Conservation (phyloP, 1,140 invertebrate genomes). For the Lasaia peninsularis region DNA sequence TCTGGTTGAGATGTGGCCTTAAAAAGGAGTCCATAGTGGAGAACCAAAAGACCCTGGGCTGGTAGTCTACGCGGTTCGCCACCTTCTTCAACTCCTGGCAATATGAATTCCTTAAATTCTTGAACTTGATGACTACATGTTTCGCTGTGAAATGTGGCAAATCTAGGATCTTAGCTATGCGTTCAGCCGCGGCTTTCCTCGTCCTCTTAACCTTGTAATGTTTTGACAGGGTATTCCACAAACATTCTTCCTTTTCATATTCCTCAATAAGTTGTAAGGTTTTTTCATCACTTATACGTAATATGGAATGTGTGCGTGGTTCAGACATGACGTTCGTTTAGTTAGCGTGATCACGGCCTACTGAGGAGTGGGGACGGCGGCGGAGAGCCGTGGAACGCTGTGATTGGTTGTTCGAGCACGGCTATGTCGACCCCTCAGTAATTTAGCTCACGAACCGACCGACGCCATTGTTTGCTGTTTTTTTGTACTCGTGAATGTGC, state of each 20-base stretch:
- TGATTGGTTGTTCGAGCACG: background rate
- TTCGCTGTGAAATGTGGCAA: conserved; percentile 36
- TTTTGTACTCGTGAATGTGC: too few relatives aligned
- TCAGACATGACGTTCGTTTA: conserved; percentile 18
- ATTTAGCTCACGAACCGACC: background rate
- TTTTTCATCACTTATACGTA: conserved; percentile 42
- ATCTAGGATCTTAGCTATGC: conserved; percentile 39
- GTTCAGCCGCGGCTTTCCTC: conserved; percentile 31
- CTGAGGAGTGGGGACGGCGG: conserved; percentile 21
- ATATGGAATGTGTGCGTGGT: conserved; percentile 21
- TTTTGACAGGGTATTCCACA: conserved; percentile 45
- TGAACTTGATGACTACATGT: conserved; percentile 54
- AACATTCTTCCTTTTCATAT: conserved; percentile 43
- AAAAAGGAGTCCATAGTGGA: conserved; percentile 41
- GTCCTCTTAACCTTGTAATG: conserved; percentile 42
- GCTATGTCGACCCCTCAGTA: background rate
- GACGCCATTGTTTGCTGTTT: background rate
- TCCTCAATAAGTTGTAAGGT: conserved; percentile 42
- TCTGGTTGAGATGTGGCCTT: conserved; percentile 24
- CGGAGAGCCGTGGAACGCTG: background rate
- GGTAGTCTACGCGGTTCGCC: conserved; percentile 25
- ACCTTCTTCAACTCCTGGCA: conserved; percentile 57
- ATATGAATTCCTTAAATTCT: conserved; percentile 54
- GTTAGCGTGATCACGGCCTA: conserved; percentile 31
- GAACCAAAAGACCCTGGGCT: conserved; percentile 43